These are phyloP conservation scores for Xyliphius kryptos DNA, from an alignment of 2,113 vertebrate species.

Conservation along the genomic window DNA sequence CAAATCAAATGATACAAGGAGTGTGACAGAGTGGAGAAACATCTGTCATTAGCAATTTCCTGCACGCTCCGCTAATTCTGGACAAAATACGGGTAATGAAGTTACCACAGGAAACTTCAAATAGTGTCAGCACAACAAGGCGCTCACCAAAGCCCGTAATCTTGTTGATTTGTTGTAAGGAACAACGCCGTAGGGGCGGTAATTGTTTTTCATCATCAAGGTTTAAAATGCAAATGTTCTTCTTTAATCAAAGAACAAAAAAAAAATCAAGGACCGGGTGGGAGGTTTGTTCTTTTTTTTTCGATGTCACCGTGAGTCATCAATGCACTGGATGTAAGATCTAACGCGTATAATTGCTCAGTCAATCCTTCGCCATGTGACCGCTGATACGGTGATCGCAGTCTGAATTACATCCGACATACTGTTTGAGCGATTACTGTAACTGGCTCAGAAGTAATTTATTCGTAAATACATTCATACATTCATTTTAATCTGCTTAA, in stretches of 20 bases:
- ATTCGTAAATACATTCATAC: no score
- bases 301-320: no score
- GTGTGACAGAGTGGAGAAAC: constrained; percentile 99
- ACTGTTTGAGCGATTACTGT: no score
- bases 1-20: constrained; percentile 99
- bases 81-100: constrained; percentile 99
- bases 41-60: constrained; percentile 99
- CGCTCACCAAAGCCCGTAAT: constrained; percentile 90
- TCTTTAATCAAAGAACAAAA: constrained; percentile 82
- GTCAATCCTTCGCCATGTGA: no score
- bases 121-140: constrained; percentile 95
- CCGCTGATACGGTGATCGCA: no score
- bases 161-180: constrained; percentile 91
- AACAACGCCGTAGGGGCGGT: constrained; percentile 87
- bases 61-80: constrained; percentile 99
- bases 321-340: no score
- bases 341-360: no score
- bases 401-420: no score
- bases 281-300: no score
- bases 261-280: constrained; percentile 64
- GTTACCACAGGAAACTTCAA: constrained; percentile 99
- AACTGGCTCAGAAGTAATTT: no score
- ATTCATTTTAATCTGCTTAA: no score
- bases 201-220: constrained; percentile 89
- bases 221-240: constrained; percentile 81